These are phyloP conservation scores for Emmelina monodactyla DNA, from an alignment of 2,888 invertebrate species.

Conservation along the genomic window DNA sequence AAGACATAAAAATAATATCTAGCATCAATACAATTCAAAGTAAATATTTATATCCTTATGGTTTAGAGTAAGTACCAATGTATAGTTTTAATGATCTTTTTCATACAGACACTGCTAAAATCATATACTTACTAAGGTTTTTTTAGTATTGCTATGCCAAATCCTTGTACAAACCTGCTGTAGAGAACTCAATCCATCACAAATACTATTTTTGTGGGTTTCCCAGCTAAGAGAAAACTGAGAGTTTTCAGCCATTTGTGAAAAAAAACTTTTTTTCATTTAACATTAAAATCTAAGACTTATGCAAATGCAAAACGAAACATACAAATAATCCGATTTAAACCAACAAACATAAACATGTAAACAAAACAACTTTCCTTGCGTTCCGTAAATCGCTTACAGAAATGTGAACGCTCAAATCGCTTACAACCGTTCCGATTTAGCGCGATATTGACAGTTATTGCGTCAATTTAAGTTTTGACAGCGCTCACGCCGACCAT, in stretches of 20 bases:
- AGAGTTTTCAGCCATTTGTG: constrained; percentile 26
- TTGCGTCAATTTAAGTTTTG: too few relatives aligned
- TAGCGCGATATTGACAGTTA: too few relatives aligned
- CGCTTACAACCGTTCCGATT: too few relatives aligned
- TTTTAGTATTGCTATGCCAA: too few relatives aligned
- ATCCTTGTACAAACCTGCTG: too few relatives aligned
- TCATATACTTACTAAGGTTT: too few relatives aligned
- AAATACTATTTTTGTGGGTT: constrained; percentile 35
- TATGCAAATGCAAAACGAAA: background rate
- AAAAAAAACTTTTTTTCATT: too few relatives aligned
- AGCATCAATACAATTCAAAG: background rate
- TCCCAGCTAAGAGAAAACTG: constrained; percentile 37
- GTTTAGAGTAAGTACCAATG: background rate
- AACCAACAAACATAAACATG: background rate
- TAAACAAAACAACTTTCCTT: background rate
- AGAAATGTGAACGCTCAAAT: too few relatives aligned
- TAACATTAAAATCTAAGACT: background rate
- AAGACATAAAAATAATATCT: constrained; percentile 8
- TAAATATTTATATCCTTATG: background rate
- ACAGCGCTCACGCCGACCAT: too few relatives aligned
- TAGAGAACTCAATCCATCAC: constrained; percentile 35
- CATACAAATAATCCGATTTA: background rate
- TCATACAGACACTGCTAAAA: too few relatives aligned
- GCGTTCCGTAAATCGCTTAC: too few relatives aligned
- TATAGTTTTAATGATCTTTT: background rate